Evolutionary conservation across 1,140 invertebrate genomes (phyloP), one percentile per base, ranked within the genome.

Genomic region (Scylla paramamosain): DNA sequence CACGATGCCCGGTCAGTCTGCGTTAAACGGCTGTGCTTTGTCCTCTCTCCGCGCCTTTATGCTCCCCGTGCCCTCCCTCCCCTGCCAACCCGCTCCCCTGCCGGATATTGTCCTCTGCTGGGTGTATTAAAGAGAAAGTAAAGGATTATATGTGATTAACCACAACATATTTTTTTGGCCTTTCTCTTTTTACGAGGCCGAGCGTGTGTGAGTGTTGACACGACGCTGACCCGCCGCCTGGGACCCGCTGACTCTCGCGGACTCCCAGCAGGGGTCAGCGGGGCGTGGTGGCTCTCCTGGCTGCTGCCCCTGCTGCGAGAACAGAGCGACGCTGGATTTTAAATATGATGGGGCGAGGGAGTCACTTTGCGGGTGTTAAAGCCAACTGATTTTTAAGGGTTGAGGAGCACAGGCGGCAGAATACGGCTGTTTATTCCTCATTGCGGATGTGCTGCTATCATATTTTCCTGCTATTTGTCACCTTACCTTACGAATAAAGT

Each of bases 21-120:
- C 82, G 82, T 83, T 93, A 93, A 93, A 93, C 92, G 92, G 92
- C 77, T 20, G n/a, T 16, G 28, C 82, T 83, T 93, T 93, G 77
- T 91, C 28, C 52, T 91, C 52, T 10, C 10, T n/a, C 12, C 25
- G 28, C 25, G 52, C 90, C 29, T 91, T 91, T 59, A 91, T 48
- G 25, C 89, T 77, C 90, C 59, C 90, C 32, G 6, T 91, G n/a
- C 28, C 90, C 20, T 45, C 59, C 46, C 39, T n/a, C 32, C 84
- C 31, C 31, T 87, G 39, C 16, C 39, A 25, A 39, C 39, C 45
- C 86, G 28, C 31, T 32, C 86, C 45, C 86, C 86, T n/a, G 45
- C n/a, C 86, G 31, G 32, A 45, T 46, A 45, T 46, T 88, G 32
- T 88, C 7, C 45, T 28, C 67, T 77, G 67, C 25, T 20, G 20